Conservation (phyloP, 2,888 invertebrate genomes). For the Lochmaea crataegi region DNA sequence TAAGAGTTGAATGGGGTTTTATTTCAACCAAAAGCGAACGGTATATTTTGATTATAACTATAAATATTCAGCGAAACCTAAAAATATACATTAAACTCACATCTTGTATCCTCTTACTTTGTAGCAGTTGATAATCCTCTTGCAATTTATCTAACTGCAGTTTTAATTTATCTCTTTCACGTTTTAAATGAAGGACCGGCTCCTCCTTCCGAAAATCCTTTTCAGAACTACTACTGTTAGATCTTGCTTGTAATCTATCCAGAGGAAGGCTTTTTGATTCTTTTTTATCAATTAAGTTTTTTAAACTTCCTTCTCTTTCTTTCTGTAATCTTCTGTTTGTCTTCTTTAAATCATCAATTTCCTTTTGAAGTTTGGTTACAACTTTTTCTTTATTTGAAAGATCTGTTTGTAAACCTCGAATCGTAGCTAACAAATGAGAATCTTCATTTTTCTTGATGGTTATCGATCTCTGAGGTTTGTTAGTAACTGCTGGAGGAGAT, state of each 20-base stretch:
- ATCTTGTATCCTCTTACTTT: conserved; percentile 83
- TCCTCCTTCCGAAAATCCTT: conserved; percentile 66
- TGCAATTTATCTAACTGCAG: conserved; percentile 70
- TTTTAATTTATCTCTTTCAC: conserved; percentile 75
- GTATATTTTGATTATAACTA: too few relatives aligned
- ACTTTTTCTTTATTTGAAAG: conserved; percentile 79
- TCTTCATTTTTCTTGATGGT: conserved; percentile 68
- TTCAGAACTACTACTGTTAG: conserved; percentile 57
- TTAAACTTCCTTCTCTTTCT: conserved; percentile 74
- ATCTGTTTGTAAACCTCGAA: conserved; percentile 82
- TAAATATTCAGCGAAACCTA: too few relatives aligned
- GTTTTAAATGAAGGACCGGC: conserved; percentile 66
- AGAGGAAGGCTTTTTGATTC: conserved; percentile 61
- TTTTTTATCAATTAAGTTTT: conserved; percentile 62
- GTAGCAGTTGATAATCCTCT: conserved; percentile 79
- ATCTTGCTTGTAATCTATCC: conserved; percentile 58
- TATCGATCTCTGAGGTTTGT: conserved; percentile 39
- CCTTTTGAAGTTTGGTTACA: conserved; percentile 74
- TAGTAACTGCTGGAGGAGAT: background rate
- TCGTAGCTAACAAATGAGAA: conserved; percentile 81
- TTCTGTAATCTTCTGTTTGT: conserved; percentile 81
- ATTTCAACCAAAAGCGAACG: too few relatives aligned
- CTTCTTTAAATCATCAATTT: conserved; percentile 80
- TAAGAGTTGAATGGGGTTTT: too few relatives aligned
- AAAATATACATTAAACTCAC: conserved; percentile 66